Percentiles rank a stretch among this genome's conserved stretches.
Evolutionary conservation across 2,888 invertebrate genomes (phyloP).

Genomic region (Trichacis sp.): DNA sequence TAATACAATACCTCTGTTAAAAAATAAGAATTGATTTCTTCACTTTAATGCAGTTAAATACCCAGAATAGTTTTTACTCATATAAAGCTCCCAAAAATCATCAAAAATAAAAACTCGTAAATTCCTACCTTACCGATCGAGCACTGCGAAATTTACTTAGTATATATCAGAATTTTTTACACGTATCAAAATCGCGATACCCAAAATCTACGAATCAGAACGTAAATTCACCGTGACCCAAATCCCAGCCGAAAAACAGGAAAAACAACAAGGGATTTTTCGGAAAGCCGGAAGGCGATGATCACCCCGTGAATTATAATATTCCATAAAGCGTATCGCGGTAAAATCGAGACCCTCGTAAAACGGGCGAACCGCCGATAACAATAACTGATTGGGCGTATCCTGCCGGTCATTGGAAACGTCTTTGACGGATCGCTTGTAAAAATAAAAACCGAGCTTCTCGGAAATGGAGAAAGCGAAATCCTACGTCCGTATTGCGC

Average conservation of each 20-base stretch:
- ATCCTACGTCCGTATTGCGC: constrained; percentile 49
- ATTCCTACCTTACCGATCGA: no score
- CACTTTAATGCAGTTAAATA: no score
- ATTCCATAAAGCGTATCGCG: constrained; percentile 7
- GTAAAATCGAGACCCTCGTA: constrained; percentile 50
- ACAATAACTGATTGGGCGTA: constrained; percentile 52
- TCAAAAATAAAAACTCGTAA: no score
- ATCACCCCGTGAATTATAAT: background rate
- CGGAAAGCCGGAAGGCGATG: background rate
- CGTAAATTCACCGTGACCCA: no score
- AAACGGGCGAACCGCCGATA: constrained; percentile 52
- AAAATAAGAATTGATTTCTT: no score
- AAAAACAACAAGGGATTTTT: background rate
- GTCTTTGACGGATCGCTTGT: constrained; percentile 65
- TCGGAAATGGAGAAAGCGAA: constrained; percentile 52
- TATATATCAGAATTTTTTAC: no score
- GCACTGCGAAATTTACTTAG: no score
- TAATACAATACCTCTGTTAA: no score
- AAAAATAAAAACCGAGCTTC: constrained; percentile 61
- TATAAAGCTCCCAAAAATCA: no score
- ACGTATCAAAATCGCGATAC: no score
- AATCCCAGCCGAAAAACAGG: background rate
- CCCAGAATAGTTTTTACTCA: no score
- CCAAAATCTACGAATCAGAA: no score
- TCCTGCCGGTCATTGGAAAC: constrained; percentile 56